phyloP scores from a whole-genome alignment of 37 sponge, comb jelly and placozoan genomes.

The Trichoplax adhaerens region DNA sequence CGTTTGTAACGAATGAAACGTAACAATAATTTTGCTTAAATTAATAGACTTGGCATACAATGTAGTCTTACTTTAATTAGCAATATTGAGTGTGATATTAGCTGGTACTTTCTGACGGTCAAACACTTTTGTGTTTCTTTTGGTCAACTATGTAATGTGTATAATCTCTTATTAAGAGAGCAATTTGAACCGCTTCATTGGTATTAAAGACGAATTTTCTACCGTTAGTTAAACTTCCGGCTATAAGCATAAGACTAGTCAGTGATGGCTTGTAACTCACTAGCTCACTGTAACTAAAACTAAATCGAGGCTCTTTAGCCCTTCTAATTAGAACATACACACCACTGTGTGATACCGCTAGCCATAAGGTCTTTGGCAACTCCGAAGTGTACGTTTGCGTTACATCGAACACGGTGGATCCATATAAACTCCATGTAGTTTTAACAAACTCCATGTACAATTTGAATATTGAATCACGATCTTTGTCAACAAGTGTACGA shows the following conservation, averaged over 20 bases:
- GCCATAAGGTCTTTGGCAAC: constrained; percentile 91
- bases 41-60: too few species aligned
- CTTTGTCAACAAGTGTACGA: constrained; percentile 11
- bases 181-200: constrained; percentile 90
- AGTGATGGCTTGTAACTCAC: constrained; percentile 95
- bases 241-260: constrained; percentile 85
- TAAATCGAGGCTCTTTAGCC: constrained; percentile 84
- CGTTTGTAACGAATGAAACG: too few species aligned
- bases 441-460: constrained; percentile 58
- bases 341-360: constrained; percentile 71
- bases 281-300: constrained; percentile 77
- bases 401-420: constrained; percentile 88
- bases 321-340: constrained; percentile 76
- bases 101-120: too few species aligned
- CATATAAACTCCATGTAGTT: constrained; percentile 69
- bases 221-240: constrained; percentile 79
- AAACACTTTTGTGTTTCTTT: too few species aligned
- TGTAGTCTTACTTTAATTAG: too few species aligned
- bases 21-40: too few species aligned
- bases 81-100: too few species aligned
- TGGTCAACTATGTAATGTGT: constrained; percentile 75
- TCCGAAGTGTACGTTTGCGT: constrained; percentile 75
- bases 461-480: constrained; percentile 38
- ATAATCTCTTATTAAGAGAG: constrained; percentile 87
- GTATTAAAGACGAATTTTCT: constrained; percentile 97